Evolutionary conservation across 2,113 vertebrate genomes (phyloP), one percentile per base, ranked within the genome.

Genomic region (Patagioenas fasciata): DNA sequence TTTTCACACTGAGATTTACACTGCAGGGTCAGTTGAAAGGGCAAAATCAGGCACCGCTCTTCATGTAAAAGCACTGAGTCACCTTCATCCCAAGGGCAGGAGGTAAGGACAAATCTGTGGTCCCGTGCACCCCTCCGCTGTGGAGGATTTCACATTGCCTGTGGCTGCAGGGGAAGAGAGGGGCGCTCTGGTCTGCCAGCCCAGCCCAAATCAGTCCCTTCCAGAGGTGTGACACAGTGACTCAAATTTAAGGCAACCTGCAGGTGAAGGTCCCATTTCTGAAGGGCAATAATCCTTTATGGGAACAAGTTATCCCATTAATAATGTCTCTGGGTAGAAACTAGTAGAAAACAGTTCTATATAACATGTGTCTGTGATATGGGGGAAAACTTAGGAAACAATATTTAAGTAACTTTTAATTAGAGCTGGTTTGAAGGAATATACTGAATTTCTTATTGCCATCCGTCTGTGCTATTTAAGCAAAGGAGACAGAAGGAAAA

Each of bases 91-190:
- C 17, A 26, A 24, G 28, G 29, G 62, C 71, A 69, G 70, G 62
- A 1, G 21, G n/a, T 12, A 42, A 34, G 20, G 60, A 47, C 57
- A 2, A n/a, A 58, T 32, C 79, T 82, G 34, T 56, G 4, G 1
- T 42, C 56, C 26, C 0, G 0, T 51, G 51, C 56, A 62, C 60
- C 19, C 17, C 0, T 29, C 48, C 74, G 44, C 53, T 28, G 1
- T 0, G 0, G 69, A 51, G 19, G 32, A 47, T 83, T 71, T 83
- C 69, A 61, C 57, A 14, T 28, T 40, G 8, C 57, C 42, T 42
- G 6, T 42, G 86, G 80, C 75, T 73, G 34, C 7, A 5, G 42
- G 54, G 54, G 18, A 40, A 31, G 13, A 26, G 34, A 54, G 14
- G 8, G n/a, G 31, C n/a, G n/a, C n/a, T n/a, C n/a, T n/a, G n/a